Percentiles rank a stretch among this genome's conserved stretches.
Evolutionary conservation across 2,888 invertebrate species (phyloP).

Genomic region (Rhaphigaster nebulosa): DNA sequence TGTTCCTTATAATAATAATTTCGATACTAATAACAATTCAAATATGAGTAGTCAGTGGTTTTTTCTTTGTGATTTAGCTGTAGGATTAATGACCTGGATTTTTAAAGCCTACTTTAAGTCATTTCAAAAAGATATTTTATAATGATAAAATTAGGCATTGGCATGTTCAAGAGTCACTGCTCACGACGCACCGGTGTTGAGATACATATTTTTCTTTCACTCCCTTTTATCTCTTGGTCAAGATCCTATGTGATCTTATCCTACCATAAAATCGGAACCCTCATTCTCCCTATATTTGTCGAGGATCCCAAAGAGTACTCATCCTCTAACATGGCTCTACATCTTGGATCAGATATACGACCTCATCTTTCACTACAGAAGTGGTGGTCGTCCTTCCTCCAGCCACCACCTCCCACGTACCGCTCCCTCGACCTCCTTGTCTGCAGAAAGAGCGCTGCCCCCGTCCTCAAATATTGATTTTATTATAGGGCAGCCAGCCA

Average conservation of each 20-base stretch:
- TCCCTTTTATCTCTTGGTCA: not conserved
- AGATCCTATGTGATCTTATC: not conserved
- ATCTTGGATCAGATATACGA: not conserved
- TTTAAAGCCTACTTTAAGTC: too few species aligned
- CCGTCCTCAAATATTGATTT: slow-evolving; percentile 54
- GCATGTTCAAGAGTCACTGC: too few species aligned
- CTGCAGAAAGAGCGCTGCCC: slow-evolving; percentile 36
- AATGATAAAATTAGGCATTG: too few species aligned
- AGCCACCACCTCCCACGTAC: not conserved
- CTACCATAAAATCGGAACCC: not conserved
- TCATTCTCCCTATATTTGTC: not conserved
- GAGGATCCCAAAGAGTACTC: not conserved
- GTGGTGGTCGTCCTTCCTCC: not conserved
- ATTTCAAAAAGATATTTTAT: too few species aligned
- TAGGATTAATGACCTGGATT: too few species aligned
- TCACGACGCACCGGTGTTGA: not conserved
- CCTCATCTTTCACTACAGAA: not conserved
- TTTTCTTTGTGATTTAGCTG: too few species aligned
- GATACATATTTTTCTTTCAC: not conserved
- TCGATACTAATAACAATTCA: too few species aligned
- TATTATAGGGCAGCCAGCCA: slow-evolving; percentile 58
- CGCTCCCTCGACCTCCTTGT: not conserved
- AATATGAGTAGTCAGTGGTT: too few species aligned
- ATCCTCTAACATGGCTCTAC: not conserved
- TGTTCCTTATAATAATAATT: too few species aligned